Percentiles rank a stretch among this genome's conserved stretches.
These are phyloP conservation scores for Ericerus pela DNA, from an alignment of 1,140 invertebrate species.

Conservation along the genomic window DNA sequence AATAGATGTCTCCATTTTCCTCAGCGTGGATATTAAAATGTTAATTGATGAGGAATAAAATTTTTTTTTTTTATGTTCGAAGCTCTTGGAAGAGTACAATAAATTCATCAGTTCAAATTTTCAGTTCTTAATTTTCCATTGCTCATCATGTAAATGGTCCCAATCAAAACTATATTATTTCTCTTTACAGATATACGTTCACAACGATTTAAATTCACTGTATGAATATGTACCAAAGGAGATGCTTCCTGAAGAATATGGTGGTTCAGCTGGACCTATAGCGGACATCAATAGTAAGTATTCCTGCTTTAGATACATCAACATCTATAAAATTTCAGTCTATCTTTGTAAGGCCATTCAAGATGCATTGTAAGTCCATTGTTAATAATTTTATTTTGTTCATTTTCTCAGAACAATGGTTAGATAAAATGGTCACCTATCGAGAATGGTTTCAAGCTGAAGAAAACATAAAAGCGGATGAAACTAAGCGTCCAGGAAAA, in stretches of 20 bases:
- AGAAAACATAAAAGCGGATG: constrained; percentile 53
- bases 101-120: no score
- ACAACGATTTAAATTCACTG: constrained; percentile 52
- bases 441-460: constrained; percentile 58
- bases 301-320: background rate
- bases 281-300: constrained; percentile 48
- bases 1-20: no score
- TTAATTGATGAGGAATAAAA: no score
- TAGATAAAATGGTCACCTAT: constrained; percentile 53
- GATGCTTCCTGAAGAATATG: constrained; percentile 62
- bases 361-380: no score
- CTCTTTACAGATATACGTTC: constrained; percentile 45
- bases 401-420: constrained; percentile 49
- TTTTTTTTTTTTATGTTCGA: no score
- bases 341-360: no score
- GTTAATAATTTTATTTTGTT: constrained; percentile 1
- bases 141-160: no score
- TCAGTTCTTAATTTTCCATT: no score
- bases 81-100: no score
- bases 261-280: constrained; percentile 52
- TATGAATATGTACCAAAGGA: constrained; percentile 61
- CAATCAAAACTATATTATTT: no score
- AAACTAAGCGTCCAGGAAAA: constrained; percentile 53
- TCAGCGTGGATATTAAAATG: no score
- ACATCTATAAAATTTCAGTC: constrained; percentile 9